phyloP scores from a whole-genome alignment of 1,140 invertebrate genomes.

The Phymorhynchus buccinoides region DNA sequence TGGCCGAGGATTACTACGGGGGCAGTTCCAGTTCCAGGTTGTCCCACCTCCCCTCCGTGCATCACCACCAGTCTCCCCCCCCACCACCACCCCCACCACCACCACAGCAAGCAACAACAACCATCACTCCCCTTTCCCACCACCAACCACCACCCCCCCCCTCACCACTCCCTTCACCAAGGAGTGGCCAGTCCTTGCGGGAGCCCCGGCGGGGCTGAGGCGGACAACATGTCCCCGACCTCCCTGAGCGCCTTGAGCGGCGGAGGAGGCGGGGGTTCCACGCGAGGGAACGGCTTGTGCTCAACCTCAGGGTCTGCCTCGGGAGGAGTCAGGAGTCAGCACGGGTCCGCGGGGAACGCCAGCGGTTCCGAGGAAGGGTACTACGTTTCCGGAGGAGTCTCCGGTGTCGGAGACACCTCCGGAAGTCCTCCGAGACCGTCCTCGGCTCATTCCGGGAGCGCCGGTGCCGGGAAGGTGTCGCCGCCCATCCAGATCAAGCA shows the following conservation, averaged over 20 bases:
- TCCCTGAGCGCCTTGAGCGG: neutral
- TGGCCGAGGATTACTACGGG: constrained; percentile 20
- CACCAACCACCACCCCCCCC: constrained; percentile 14
- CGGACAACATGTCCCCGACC: constrained; percentile 25
- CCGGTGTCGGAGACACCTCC: neutral
- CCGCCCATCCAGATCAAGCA: constrained; percentile 31
- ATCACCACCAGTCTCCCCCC: neutral
- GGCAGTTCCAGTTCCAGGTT: neutral
- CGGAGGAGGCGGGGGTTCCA: neutral
- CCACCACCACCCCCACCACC: constrained; percentile 14
- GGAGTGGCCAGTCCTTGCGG: constrained; percentile 27
- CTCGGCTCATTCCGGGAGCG: constrained; percentile 31
- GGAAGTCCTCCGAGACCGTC: constrained; percentile 15
- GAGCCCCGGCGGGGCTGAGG: constrained; percentile 11
- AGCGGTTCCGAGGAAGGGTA: constrained; percentile 25
- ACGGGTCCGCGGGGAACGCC: neutral
- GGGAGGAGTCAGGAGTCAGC: constrained; percentile 5
- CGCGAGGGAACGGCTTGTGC: no score
- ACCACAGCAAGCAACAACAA: constrained; percentile 15
- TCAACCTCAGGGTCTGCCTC: no score
- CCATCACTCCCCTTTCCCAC: no score
- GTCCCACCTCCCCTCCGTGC: constrained; percentile 25
- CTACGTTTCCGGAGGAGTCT: constrained; percentile 18
- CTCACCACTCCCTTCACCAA: constrained; percentile 15
- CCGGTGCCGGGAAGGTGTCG: neutral